Evolutionary conservation across 2,797 vertebrate species (phyloP), one percentile per base, ranked within the genome.

Genomic region (Falco biarmicus): DNA sequence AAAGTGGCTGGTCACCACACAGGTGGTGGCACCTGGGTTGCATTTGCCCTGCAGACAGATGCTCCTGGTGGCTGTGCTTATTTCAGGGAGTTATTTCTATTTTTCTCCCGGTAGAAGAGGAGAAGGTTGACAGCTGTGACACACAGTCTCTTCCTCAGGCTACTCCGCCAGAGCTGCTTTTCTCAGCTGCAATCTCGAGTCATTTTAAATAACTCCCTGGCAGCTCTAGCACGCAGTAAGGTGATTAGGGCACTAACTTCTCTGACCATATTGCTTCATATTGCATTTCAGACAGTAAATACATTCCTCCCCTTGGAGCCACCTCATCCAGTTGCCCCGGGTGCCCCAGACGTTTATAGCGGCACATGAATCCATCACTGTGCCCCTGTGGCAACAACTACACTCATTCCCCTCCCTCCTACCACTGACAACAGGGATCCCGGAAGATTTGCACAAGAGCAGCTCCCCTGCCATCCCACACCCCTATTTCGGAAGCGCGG

Each of bases 211-310:
- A 93, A 93, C 48, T 93, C 56, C 73, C 48, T 21, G 4, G 82
- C 69, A 96, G 79, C 82, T 92, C 85, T 87, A 88, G 93, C 71
- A 87, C 79, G 93, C 78, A 85, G 79, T 95, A 96, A 97, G 94
- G 89, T 91, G 81, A 97, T 97, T 92, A 96, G 89, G 89, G 82
- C 76, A 76, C 87, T 84, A 93, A 93, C 92, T 96, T 96, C 93
- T 96, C 88, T 94, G 92, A 78, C 95, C 79, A 74, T 96, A 96
- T 96, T 95, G 86, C 89, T 91, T 94, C 95, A 90, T 96, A 94
- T 85, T 91, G 93, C 89, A 92, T 96, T 97, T 97, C 85, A 79
- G 90, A 90, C 6, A 8, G 74, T 69, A 95, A 96, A 95, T 91
- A 63, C 39, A 80, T 97, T 94, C 85, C 47, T 87, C 34, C 53